Evolutionary conservation across 2,797 vertebrate genomes (phyloP), one percentile per base, ranked within the genome.

Genomic region (Paguma larvata): DNA sequence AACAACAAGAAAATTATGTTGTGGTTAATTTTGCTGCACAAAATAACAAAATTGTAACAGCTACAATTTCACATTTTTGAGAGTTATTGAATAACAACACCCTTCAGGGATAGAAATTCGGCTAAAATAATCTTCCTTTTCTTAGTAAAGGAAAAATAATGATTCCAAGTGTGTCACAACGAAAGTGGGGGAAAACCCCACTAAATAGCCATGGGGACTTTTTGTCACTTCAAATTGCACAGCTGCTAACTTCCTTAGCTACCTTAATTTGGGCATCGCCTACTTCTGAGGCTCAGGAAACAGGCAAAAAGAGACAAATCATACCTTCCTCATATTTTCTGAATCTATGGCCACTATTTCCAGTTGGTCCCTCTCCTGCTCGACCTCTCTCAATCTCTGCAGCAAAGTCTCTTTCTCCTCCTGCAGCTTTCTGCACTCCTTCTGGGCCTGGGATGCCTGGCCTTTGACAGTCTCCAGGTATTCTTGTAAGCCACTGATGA

Each of bases 401-500:
- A 99, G 98, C 92, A 99, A 97, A 59, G 94, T 97, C 32, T 99
- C 99, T 34, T 99, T 99, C 78, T 99, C 99, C 27, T 98, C 98
- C 97, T 98, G 98, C 63, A 99, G 97, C 78, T 97, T 98, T 46
- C 98, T 97, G 80, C 99, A 99, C 44, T 99, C 99, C 44, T 98
- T 98, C 79, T 98, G 98, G 90, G 99, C 99, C 46, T 97, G 98
- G 59, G 91, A 96, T 68, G 99, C 99, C 98, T 99, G 99, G 68
- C 98, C 97, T 97, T 99, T 99, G 59, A 99, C 98, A 5, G 98
- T 98, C 77, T 98, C 97, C 97, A 99, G 98, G 90, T 99, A 99
- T n/a, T 99, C 99, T 97, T 99, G 99, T 44, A 99, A 98, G 12
- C 99, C 99, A 77, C 21, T 92, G 93, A 99, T 99, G 92, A 99